Evolutionary conservation across 2,113 vertebrate genomes (phyloP), one percentile per base, ranked within the genome.

Genomic region (Prolemur simus): DNA sequence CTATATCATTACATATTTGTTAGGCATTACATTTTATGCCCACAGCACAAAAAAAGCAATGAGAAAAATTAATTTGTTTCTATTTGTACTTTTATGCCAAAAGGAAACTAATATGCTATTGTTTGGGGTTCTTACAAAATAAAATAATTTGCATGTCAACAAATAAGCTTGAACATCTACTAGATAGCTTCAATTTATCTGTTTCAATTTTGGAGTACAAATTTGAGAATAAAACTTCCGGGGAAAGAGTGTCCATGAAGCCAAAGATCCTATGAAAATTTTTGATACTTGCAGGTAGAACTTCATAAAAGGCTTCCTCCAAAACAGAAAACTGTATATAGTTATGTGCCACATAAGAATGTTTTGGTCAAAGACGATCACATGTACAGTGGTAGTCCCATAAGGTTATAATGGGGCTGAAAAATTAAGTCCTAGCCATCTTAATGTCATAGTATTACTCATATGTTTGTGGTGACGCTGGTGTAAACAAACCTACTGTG

Each of bases 11-110:
- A 58, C 21, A 49, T 52, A 77, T 49, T 60, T 69, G 3, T 64
- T 86, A 95, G 52, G 81, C 42, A 89, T 45, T 45, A 86, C 54
- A 86, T 60, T 84, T 76, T 73, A 89, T 87, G 39, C 14, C 29
- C 39, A 89, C 45, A 77, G 37, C 29, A 87, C 69, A 58, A 95
- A 93, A 82, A 95, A 68, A 12, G 29, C 15, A 84, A 60, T 78
- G 7, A 80, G 69, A 73, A 94, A 96, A 80, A 90, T 68, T 78
- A 56, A 91, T 95, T 93, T 90, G 9, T 92, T 90, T 97, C 23
- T 89, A 27, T 77, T 89, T 76, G 45, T 73, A 76, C 17, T 71
- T 89, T 14, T 66, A 87, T n/a, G 74, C 47, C 78, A 69, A 69
- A 87, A 94, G 6, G 21, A 89, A 90, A 92, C 49, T 73, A 74